These are phyloP conservation scores for Girardinichthys multiradiatus DNA, from an alignment of 2,113 vertebrate genomes.

Conservation along the genomic window DNA sequence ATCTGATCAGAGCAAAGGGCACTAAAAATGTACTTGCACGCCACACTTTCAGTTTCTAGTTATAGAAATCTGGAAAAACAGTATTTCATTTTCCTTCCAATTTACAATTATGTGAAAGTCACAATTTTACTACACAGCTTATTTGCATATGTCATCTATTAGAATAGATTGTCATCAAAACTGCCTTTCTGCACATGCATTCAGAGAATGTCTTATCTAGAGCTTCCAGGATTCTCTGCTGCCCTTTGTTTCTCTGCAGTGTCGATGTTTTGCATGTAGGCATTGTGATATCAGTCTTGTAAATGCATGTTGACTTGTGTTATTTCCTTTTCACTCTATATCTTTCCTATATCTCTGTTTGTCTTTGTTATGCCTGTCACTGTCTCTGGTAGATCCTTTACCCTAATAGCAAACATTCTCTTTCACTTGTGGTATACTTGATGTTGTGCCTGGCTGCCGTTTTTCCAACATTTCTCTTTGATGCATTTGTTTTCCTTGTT, in stretches of 20 bases:
- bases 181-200: constrained; percentile 13
- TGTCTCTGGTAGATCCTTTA: constrained; percentile 31
- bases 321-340: constrained; percentile 4
- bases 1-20: too few relatives aligned
- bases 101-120: neutral
- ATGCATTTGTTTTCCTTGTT: constrained; percentile 29
- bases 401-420: constrained; percentile 38
- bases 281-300: constrained; percentile 25
- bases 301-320: constrained; percentile 18
- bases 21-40: neutral
- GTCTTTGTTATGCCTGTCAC: constrained; percentile 59
- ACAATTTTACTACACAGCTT: neutral
- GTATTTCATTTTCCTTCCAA: neutral
- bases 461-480: constrained; percentile 25
- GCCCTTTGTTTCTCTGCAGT: constrained; percentile 37
- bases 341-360: constrained; percentile 40
- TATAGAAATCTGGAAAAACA: neutral
- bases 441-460: constrained; percentile 19
- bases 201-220: constrained; percentile 21
- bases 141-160: neutral
- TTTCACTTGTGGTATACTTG: constrained; percentile 48
- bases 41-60: neutral
- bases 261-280: constrained; percentile 54
- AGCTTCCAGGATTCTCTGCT: constrained; percentile 20
- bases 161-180: constrained; percentile 21